Conservation (phyloP, 2,888 invertebrate genomes). For the Ceriagrion tenellum region DNA sequence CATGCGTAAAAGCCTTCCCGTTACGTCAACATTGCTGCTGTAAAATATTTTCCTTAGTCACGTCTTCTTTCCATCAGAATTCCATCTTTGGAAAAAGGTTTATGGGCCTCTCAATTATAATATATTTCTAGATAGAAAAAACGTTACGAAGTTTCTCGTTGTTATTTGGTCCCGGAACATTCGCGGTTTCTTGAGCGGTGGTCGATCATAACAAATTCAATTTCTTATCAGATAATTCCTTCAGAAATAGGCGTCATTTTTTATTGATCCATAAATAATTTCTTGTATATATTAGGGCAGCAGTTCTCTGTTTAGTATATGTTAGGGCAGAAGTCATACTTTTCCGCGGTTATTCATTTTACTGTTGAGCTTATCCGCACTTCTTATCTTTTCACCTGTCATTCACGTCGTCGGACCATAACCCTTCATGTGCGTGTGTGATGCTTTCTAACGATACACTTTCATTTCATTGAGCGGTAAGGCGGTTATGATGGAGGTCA, state of each 20-base stretch:
- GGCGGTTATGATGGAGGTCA: no score
- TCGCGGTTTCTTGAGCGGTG: neutral
- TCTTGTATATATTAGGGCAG: neutral
- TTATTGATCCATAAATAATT: conserved; percentile 4
- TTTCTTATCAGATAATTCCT: neutral
- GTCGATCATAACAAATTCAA: neutral
- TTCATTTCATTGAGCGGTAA: no score
- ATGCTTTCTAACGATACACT: neutral
- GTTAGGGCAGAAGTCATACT: no score
- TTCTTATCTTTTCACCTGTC: neutral
- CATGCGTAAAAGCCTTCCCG: neutral
- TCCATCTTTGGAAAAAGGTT: neutral
- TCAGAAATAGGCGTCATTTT: neutral
- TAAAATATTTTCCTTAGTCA: neutral
- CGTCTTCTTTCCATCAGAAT: neutral
- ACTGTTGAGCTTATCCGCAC: neutral
- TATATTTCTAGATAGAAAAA: neutral
- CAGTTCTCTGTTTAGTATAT: neutral
- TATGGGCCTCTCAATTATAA: neutral
- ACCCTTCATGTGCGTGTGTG: neutral
- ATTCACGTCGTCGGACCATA: neutral
- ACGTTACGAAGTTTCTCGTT: neutral
- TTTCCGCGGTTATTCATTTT: neutral
- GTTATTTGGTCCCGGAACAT: neutral
- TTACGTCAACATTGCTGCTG: neutral